A percentile compares a stretch with the other conserved stretches of the same genome.
Evolutionary conservation across 2,113 vertebrate genomes (phyloP).

Genomic region (Scalopus aquaticus): DNA sequence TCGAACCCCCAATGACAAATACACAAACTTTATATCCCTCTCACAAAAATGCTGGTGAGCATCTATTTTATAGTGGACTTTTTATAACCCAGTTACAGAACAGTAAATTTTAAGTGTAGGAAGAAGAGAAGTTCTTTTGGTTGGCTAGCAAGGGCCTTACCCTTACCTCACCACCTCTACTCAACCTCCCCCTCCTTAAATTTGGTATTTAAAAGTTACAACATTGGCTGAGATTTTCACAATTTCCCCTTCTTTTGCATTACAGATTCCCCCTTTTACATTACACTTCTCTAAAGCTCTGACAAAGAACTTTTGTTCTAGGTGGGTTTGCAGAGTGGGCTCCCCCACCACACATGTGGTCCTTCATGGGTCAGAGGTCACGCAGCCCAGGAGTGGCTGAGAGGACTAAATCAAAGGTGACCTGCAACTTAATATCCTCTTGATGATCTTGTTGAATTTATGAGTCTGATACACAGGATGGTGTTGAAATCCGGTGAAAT

Average conservation of each 20-base stretch:
- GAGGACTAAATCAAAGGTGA: slow-evolving; percentile 88
- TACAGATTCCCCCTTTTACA: slow-evolving; percentile 76
- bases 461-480: slow-evolving; percentile 80
- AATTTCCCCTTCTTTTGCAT: slow-evolving; percentile 79
- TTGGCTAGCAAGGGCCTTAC: slow-evolving; percentile 18
- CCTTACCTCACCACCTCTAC: not conserved
- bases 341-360: slow-evolving; percentile 90
- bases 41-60: not conserved
- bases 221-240: slow-evolving; percentile 82
- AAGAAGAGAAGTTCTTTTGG: slow-evolving; percentile 50
- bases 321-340: slow-evolving; percentile 87
- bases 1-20: not conserved
- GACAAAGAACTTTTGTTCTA: slow-evolving; percentile 88
- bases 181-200: slow-evolving; percentile 32
- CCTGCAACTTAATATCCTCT: slow-evolving; percentile 92
- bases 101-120: slow-evolving; percentile 70
- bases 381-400: slow-evolving; percentile 90
- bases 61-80: slow-evolving; percentile 7
- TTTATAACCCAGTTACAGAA: slow-evolving; percentile 53
- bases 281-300: slow-evolving; percentile 69
- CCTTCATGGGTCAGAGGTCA: slow-evolving; percentile 92
- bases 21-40: not conserved
- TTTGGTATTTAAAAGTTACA: slow-evolving; percentile 81
- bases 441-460: slow-evolving; percentile 92
- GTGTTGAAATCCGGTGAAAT: slow-evolving; percentile 64